phyloP scores from a whole-genome alignment of 92 coral and sea anemone genomes.

The Phenganax stokvisi region DNA sequence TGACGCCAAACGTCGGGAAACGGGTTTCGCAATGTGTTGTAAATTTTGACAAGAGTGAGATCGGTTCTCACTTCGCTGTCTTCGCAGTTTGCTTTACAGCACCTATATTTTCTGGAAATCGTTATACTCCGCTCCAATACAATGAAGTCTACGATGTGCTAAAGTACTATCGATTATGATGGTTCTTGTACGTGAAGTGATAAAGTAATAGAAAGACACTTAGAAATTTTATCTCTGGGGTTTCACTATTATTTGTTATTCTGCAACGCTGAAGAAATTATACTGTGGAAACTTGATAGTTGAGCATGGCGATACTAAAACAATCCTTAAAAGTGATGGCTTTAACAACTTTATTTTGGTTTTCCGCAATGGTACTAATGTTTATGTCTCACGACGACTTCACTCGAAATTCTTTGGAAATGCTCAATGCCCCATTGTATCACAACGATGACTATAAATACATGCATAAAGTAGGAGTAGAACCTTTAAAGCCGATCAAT shows the following conservation, averaged over 20 bases:
- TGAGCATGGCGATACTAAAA: slow-evolving; percentile 57
- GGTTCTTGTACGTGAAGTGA: neutral
- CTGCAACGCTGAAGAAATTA: neutral
- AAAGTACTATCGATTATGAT: neutral
- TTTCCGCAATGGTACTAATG: slow-evolving; percentile 84
- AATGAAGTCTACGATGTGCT: neutral
- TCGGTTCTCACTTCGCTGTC: neutral
- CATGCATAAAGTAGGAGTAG: slow-evolving; percentile 85
- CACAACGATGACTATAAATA: slow-evolving; percentile 69
- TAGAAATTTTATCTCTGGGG: neutral
- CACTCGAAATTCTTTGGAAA: slow-evolving; percentile 80
- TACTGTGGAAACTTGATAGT: neutral
- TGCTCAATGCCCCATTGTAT: slow-evolving; percentile 87
- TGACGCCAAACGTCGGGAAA: neutral
- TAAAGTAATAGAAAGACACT: slow-evolving; percentile 3
- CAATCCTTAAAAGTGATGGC: slow-evolving; percentile 75
- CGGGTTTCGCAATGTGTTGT: neutral
- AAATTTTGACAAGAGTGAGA: neutral
- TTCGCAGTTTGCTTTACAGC: neutral
- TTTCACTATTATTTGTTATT: neutral
- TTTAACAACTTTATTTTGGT: slow-evolving; percentile 89
- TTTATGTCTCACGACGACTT: slow-evolving; percentile 83
- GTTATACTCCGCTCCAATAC: neutral
- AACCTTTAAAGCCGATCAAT: slow-evolving; percentile 75
- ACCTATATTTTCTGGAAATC: neutral